phyloP scores from a whole-genome alignment of 2,888 invertebrate genomes.

The Cheilosia grossa region DNA sequence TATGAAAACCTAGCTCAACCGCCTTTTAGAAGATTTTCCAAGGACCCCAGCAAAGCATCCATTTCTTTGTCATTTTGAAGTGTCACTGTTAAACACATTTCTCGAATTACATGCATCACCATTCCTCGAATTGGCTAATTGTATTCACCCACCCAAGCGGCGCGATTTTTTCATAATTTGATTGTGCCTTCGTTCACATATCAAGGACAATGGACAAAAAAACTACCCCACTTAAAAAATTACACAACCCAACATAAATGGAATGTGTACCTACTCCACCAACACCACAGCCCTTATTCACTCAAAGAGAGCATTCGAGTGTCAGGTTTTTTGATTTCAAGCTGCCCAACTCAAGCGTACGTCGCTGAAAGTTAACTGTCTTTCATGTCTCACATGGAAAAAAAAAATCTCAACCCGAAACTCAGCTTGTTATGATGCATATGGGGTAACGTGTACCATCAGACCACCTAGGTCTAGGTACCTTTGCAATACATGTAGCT shows the following conservation, averaged over 20 bases:
- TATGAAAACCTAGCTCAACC: no score
- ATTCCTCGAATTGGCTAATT: no score
- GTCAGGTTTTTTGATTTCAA: constrained; percentile 41
- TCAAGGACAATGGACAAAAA: background rate
- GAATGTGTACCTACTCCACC: background rate
- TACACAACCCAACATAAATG: background rate
- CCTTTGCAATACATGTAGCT: constrained; percentile 11
- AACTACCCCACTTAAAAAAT: background rate
- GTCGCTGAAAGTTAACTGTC: constrained; percentile 56
- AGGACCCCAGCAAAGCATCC: no score
- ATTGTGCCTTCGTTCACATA: background rate
- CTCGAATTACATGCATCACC: no score
- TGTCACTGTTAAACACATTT: no score
- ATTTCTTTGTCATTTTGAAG: no score
- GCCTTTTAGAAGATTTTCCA: no score
- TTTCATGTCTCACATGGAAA: constrained; percentile 25
- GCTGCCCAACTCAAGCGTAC: constrained; percentile 58
- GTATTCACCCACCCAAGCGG: no score
- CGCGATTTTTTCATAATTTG: background rate
- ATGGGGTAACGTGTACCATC: constrained; percentile 48
- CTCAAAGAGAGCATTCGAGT: constrained; percentile 17
- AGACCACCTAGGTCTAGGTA: constrained; percentile 46
- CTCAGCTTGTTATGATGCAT: constrained; percentile 51
- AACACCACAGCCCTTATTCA: background rate
- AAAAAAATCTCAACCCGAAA: constrained; percentile 2